Conservation (phyloP, 2,113 vertebrate species). For the Crypturellus undulatus region DNA sequence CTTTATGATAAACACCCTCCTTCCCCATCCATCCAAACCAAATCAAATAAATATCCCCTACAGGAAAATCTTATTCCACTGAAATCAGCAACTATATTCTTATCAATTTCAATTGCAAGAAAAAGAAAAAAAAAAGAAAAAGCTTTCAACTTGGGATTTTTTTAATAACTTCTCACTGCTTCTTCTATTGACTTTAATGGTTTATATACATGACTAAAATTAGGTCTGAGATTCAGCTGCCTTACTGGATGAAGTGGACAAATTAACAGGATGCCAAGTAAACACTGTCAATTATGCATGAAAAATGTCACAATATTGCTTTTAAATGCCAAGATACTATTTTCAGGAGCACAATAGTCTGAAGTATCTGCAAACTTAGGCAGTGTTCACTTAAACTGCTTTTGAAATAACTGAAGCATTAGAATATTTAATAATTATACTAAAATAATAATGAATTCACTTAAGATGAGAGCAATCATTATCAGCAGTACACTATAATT, state of each 20-base stretch:
- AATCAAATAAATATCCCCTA: not conserved
- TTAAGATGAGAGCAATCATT: conserved; percentile 16
- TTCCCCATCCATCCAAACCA: not conserved
- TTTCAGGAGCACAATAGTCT: not conserved
- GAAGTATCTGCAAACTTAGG: conserved; percentile 8
- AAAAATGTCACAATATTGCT: not conserved
- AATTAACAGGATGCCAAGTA: not conserved
- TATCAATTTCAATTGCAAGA: not conserved
- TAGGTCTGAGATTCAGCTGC: not conserved
- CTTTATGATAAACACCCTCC: not conserved
- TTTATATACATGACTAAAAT: not conserved
- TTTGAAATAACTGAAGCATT: conserved; percentile 15
- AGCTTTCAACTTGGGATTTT: not conserved
- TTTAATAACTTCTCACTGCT: not conserved
- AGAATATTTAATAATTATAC: conserved; percentile 33
- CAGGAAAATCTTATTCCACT: not conserved
- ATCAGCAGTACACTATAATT: conserved; percentile 24
- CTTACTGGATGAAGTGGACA: not conserved
- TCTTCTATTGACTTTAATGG: not conserved
- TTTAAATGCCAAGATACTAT: not conserved
- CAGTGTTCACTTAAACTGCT: not conserved
- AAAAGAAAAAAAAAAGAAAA: not conserved
- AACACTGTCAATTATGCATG: not conserved
- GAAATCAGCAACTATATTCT: not conserved
- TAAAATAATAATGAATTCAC: conserved; percentile 36